Conservation (phyloP, 2,888 invertebrate species). For the Podotricha telesiphe region DNA sequence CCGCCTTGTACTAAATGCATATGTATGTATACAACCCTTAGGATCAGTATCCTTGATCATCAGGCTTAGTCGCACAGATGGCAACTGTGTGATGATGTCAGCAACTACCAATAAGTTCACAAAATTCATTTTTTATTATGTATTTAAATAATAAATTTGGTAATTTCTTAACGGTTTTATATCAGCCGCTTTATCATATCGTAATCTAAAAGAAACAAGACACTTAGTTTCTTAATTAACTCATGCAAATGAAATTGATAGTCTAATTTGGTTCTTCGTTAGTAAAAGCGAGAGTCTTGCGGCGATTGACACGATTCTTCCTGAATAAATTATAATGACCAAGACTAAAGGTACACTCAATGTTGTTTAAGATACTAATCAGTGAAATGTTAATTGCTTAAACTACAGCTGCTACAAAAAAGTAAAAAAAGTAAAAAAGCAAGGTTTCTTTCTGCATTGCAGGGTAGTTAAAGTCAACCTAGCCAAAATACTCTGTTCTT, state of each 20-base stretch:
- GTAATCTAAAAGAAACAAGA: constrained; percentile 13
- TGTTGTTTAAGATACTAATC: neutral
- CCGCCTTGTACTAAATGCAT: too few relatives aligned
- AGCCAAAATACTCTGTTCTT: too few relatives aligned
- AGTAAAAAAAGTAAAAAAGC: neutral
- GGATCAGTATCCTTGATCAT: too few relatives aligned
- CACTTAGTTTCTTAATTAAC: constrained; percentile 42
- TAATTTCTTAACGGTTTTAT: neutral
- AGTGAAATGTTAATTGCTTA: neutral
- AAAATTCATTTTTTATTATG: too few relatives aligned
- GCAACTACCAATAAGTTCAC: too few relatives aligned
- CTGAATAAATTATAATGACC: constrained; percentile 34
- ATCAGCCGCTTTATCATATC: neutral
- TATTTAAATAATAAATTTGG: neutral
- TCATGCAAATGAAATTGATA: constrained; percentile 47
- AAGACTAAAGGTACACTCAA: constrained; percentile 16
- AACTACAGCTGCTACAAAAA: neutral
- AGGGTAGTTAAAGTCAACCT: too few relatives aligned
- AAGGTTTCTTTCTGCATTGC: neutral
- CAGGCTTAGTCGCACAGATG: too few relatives aligned
- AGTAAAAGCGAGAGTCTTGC: constrained; percentile 41
- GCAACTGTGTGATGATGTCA: too few relatives aligned
- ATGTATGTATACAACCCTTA: too few relatives aligned
- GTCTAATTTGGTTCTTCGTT: constrained; percentile 42
- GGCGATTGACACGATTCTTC: constrained; percentile 37